A percentile compares a stretch with the other conserved stretches of the same genome.
Evolutionary conservation across 2,888 invertebrate species (phyloP).

Genomic region (Junonia oenone): DNA sequence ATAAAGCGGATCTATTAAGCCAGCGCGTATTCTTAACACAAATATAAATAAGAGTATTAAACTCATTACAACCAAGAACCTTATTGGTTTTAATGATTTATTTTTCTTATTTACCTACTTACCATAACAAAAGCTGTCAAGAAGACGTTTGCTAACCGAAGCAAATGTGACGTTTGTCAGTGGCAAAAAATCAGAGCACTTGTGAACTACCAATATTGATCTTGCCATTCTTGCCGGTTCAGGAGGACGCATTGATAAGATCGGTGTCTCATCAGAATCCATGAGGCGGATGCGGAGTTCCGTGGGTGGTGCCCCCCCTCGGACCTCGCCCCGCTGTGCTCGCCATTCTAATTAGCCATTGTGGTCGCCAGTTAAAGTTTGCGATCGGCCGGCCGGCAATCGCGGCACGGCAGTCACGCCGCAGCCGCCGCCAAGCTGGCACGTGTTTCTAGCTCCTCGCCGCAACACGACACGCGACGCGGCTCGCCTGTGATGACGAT

Average conservation of each 20-base stretch:
- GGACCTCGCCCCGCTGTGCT: conserved; percentile 55
- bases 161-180: conserved; percentile 4
- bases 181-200: conserved; percentile 19
- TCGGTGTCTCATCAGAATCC: conserved; percentile 55
- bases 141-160: conserved; percentile 20
- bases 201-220: conserved; percentile 30
- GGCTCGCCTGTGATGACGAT: conserved; percentile 60
- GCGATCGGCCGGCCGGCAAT: conserved; percentile 62
- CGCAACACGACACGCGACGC: conserved; percentile 39
- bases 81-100: neutral
- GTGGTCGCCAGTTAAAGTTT: conserved; percentile 69
- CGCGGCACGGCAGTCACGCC: conserved; percentile 50
- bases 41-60: neutral
- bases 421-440: conserved; percentile 48
- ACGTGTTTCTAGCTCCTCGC: conserved; percentile 42
- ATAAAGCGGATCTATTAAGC: neutral
- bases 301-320: conserved; percentile 66
- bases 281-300: conserved; percentile 73
- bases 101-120: neutral
- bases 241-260: conserved; percentile 47
- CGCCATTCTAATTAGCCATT: conserved; percentile 79
- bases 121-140: neutral
- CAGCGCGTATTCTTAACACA: neutral
- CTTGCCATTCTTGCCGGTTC: conserved; percentile 34
- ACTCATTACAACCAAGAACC: neutral